Base-by-base conservation (phyloP, 1,140 invertebrate species). In the Laupala kohalensis region DNA sequence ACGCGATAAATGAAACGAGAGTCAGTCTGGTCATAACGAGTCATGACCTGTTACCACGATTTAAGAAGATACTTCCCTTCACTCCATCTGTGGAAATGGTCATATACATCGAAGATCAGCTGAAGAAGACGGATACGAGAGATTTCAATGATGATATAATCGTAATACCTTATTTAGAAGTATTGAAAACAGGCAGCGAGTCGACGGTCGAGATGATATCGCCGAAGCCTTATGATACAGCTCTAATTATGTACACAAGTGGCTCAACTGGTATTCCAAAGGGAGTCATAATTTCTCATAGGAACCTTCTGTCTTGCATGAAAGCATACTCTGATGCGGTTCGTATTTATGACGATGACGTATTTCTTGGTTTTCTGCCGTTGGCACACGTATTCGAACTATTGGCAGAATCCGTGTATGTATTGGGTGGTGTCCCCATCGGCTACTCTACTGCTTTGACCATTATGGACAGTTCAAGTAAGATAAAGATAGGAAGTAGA, bases 351-450 rank as follows among this genome's bases (percentile, higher is more conserved):
- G 86, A 80, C 3, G 76, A 88, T 72, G 96, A 99, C 78, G 84
- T 92, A 19, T 93, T 97, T 75, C 90, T 99, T 78, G 97, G 93
- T 62, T 99, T 97, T 81, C 84, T 99, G 70, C 97, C 97, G 12
- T 83, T 99, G 67, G 97, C 97, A 64, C 98, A 99, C 82, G 96
- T 99, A 2, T 92, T 98, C 75, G 98, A 99, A 82, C 84, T 99
- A 64, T 85, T 95, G 67, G 88, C 89, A 12, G 86, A 88, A 77
- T 79, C 83, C 23, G 81, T 84, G 67, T 86, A 84, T 76, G 74
- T 88, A 67, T 77, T 85, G 19, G 81, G 82, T 78, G 97, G 96
- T 27, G 89, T 96, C n/a, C 87, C 90, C 5, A 96, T 99, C 79
- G 97, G 97, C 9, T 99, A 99, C 81, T 97, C 95, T 2, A 95